A percentile compares a stretch with the other conserved stretches of the same genome.
These are phyloP conservation scores for Ostrea denselamellosa DNA, from an alignment of 1,140 invertebrate species.

Conservation along the genomic window DNA sequence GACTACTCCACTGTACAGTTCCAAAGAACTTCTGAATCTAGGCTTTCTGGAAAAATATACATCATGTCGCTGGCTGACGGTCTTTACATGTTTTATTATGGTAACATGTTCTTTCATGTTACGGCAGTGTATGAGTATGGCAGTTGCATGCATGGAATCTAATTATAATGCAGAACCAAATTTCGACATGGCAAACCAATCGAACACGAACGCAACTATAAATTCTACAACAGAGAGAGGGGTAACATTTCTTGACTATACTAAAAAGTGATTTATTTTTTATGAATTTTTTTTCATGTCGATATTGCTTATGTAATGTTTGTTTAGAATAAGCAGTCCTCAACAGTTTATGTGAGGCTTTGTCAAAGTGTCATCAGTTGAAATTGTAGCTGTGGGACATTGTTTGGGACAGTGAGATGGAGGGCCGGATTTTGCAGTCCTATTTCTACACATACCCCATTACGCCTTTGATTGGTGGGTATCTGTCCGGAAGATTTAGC, in stretches of 20 bases:
- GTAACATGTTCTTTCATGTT: slow-evolving; percentile 27
- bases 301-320: too few relatives aligned
- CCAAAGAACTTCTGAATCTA: neutral
- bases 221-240: neutral
- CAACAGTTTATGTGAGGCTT: too few relatives aligned
- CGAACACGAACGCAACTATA: neutral
- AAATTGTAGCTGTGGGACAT: slow-evolving; percentile 70
- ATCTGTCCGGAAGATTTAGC: slow-evolving; percentile 83
- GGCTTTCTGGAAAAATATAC: slow-evolving; percentile 10
- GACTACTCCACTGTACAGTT: neutral
- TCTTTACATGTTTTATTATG: slow-evolving; percentile 2
- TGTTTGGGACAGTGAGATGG: slow-evolving; percentile 86
- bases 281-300: too few relatives aligned
- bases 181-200: neutral
- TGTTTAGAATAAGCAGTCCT: too few relatives aligned
- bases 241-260: neutral
- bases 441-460: slow-evolving; percentile 89
- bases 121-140: slow-evolving; percentile 44
- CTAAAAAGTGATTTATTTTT: neutral
- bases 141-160: slow-evolving; percentile 13
- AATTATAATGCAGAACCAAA: neutral
- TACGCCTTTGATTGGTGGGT: slow-evolving; percentile 86
- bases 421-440: slow-evolving; percentile 90
- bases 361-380: neutral
- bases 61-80: slow-evolving; percentile 25